These are phyloP conservation scores for Antedon bifida DNA, from an alignment of 35 echinoderm and acorn worm genomes.

Conservation along the genomic window DNA sequence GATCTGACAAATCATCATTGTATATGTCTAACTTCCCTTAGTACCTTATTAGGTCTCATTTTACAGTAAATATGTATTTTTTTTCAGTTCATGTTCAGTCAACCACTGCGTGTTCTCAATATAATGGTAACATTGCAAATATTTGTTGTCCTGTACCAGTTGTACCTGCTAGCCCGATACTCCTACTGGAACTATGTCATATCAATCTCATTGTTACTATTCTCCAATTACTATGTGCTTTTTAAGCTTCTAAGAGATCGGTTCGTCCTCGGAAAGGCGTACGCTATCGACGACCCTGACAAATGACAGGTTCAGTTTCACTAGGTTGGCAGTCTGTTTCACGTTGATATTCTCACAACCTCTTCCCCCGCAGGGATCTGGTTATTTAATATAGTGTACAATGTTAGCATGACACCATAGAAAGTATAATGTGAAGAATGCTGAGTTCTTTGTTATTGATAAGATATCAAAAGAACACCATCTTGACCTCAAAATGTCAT, in stretches of 20 bases:
- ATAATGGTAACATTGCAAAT: conserved; percentile 61
- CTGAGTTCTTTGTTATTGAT: no score
- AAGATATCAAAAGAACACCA: no score
- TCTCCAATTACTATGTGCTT: conserved; percentile 96
- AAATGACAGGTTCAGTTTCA: not conserved
- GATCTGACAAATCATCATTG: no score
- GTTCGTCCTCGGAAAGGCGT: conserved; percentile 64
- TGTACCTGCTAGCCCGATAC: conserved; percentile 70
- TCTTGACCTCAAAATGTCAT: no score
- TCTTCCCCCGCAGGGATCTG: no score
- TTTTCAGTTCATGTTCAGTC: conserved; percentile 91
- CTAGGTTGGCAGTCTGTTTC: no score
- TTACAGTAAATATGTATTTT: not conserved
- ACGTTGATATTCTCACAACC: no score
- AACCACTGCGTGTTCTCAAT: conserved; percentile 76
- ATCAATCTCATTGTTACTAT: conserved; percentile 77
- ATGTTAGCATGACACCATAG: no score
- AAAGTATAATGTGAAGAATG: no score
- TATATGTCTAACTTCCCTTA: no score
- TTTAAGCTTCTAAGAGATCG: conserved; percentile 87
- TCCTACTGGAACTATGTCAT: conserved; percentile 95
- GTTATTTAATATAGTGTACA: no score
- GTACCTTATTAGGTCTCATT: no score
- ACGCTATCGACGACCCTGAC: conserved; percentile 21
- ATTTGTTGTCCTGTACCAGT: conserved; percentile 53